These are phyloP conservation scores for Argyresthia goedartella DNA, from an alignment of 2,888 invertebrate species.

Conservation along the genomic window DNA sequence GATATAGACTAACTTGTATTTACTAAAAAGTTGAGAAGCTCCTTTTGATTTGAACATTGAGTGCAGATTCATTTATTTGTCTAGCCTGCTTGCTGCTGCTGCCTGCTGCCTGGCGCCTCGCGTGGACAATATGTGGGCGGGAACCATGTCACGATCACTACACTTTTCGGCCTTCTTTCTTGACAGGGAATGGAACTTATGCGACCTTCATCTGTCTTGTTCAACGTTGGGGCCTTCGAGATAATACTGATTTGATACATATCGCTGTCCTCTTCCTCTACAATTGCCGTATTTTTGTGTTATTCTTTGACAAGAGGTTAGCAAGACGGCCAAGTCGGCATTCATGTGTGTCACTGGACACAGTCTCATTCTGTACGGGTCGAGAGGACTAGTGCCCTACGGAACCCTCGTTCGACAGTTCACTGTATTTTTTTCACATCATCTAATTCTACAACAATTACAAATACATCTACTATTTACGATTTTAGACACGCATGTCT, in stretches of 20 bases:
- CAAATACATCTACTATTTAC: conserved; percentile 67
- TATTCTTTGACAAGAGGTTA: too few relatives aligned
- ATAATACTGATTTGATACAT: too few relatives aligned
- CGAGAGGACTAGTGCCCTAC: conserved; percentile 54
- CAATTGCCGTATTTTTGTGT: too few relatives aligned
- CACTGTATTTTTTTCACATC: conserved; percentile 41
- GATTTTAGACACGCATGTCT: conserved; percentile 63
- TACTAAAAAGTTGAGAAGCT: conserved; percentile 67
- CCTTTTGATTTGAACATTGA: conserved; percentile 71
- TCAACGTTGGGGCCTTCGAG: too few relatives aligned
- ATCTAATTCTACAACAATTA: conserved; percentile 68
- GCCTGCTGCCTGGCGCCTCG: conserved; percentile 23
- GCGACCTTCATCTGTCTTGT: too few relatives aligned
- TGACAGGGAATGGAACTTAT: too few relatives aligned
- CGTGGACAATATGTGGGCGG: too few relatives aligned
- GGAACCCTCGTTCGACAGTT: conserved; percentile 36
- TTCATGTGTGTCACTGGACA: too few relatives aligned
- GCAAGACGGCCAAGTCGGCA: too few relatives aligned
- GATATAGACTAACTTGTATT: conserved; percentile 62
- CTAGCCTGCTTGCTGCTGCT: conserved; percentile 64
- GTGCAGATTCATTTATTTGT: conserved; percentile 66
- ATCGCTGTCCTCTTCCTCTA: too few relatives aligned
- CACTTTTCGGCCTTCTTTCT: too few relatives aligned
- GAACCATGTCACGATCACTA: too few relatives aligned
- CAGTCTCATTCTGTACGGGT: background rate